Evolutionary conservation across 2,797 vertebrate species (phyloP).

Genomic region (Salmo trutta): DNA sequence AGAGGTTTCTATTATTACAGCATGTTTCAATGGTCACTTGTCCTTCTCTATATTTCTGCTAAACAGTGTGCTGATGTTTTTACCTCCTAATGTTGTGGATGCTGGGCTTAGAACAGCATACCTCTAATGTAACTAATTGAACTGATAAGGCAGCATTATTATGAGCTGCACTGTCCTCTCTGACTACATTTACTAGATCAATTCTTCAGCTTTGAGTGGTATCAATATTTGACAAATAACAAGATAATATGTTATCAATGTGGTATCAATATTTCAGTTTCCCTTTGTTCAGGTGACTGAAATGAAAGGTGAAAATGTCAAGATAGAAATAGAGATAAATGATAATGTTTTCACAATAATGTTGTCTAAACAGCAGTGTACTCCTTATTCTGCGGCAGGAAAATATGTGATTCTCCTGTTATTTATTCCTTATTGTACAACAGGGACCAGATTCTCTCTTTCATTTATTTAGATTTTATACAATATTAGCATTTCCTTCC

Average conservation of each 20-base stretch:
- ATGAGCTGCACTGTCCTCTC: background rate
- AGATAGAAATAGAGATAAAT: background rate
- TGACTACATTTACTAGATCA: slow-evolving; percentile 47
- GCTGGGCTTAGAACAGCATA: background rate
- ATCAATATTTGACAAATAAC: too few relatives aligned
- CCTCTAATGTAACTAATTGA: background rate
- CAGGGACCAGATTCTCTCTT: too few relatives aligned
- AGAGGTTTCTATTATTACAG: background rate
- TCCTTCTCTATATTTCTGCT: background rate
- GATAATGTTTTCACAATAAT: background rate
- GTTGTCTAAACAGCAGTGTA: background rate
- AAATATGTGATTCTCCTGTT: too few relatives aligned
- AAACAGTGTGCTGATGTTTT: too few relatives aligned
- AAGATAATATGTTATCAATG: too few relatives aligned
- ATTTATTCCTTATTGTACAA: background rate
- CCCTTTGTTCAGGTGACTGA: background rate
- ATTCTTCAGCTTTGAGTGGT: background rate
- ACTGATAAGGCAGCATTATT: background rate
- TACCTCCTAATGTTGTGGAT: too few relatives aligned
- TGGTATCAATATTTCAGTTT: background rate
- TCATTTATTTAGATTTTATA: too few relatives aligned
- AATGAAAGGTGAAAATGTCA: background rate
- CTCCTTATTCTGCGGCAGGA: too few relatives aligned
- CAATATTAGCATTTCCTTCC: too few relatives aligned
- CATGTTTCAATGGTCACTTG: background rate